phyloP scores from a whole-genome alignment of 2,888 invertebrate genomes.

The Mesorhabditis spiculigera region DNA sequence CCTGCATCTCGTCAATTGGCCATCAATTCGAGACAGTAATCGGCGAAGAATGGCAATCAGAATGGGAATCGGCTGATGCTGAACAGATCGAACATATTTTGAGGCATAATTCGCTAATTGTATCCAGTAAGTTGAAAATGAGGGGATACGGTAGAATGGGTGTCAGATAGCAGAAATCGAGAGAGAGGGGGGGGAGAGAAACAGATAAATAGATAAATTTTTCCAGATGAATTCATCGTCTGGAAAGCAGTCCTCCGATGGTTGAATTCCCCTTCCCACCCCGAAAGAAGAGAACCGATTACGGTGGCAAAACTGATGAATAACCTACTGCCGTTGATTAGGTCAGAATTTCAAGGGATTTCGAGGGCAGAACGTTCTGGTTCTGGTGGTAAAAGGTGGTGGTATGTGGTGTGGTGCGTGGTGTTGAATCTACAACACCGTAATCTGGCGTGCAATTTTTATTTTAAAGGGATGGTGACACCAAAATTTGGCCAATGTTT shows the following conservation, averaged over 20 bases:
- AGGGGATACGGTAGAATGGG: too few species aligned
- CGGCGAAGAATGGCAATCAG: neutral
- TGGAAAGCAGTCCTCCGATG: slow-evolving; percentile 60
- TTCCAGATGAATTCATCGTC: slow-evolving; percentile 60
- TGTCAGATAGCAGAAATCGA: too few species aligned
- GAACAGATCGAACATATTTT: slow-evolving; percentile 57
- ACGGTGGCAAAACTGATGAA: slow-evolving; percentile 42
- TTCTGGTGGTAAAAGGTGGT: too few species aligned
- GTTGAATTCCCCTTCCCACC: slow-evolving; percentile 57
- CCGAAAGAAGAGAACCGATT: slow-evolving; percentile 52
- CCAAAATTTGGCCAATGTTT: too few species aligned
- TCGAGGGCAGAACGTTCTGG: too few species aligned
- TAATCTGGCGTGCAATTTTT: too few species aligned
- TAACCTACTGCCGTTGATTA: slow-evolving; percentile 44
- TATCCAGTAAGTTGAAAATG: slow-evolving; percentile 43
- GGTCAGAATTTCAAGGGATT: slow-evolving; percentile 20
- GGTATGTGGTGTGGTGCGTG: too few species aligned
- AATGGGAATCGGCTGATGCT: slow-evolving; percentile 29
- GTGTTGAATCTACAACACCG: too few species aligned
- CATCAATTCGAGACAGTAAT: slow-evolving; percentile 37
- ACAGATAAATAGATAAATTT: neutral
- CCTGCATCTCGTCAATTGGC: slow-evolving; percentile 50
- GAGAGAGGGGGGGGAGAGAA: too few species aligned
- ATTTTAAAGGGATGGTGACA: too few species aligned
- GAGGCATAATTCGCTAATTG: slow-evolving; percentile 58